Conservation (phyloP, 2,888 invertebrate genomes). For the Halictus quadricinctus region DNA sequence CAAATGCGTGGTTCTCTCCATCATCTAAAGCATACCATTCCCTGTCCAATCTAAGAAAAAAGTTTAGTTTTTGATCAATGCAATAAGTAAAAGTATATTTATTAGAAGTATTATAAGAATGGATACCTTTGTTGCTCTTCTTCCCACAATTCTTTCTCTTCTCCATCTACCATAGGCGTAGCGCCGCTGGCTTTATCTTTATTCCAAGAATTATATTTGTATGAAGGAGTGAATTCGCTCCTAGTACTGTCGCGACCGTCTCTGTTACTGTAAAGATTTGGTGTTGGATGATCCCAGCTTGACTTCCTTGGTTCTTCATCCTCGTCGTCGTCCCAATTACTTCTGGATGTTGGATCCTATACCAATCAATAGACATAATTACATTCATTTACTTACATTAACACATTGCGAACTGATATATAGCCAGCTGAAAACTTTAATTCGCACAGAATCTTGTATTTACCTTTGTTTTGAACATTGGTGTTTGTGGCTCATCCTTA, state of each 20-base stretch:
- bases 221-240: slow-evolving; percentile 91
- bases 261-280: slow-evolving; percentile 84
- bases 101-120: not conserved
- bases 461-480: slow-evolving; percentile 85
- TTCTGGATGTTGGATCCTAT: slow-evolving; percentile 85
- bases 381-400: not conserved
- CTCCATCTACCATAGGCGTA: slow-evolving; percentile 84
- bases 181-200: slow-evolving; percentile 87
- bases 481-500: slow-evolving; percentile 94
- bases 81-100: not conserved
- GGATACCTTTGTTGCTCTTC: slow-evolving; percentile 89
- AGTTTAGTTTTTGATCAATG: not conserved
- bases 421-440: no score
- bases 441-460: slow-evolving; percentile 8
- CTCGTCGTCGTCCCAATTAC: slow-evolving; percentile 89
- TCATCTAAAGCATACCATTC: slow-evolving; percentile 99
- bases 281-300: slow-evolving; percentile 97
- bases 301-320: slow-evolving; percentile 87
- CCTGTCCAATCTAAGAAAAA: slow-evolving; percentile 88
- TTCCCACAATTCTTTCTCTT: slow-evolving; percentile 93
- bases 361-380: not conserved
- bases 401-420: no score
- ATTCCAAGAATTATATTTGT: slow-evolving; percentile 92
- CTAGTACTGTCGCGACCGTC: slow-evolving; percentile 80
- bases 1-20: slow-evolving; percentile 96